Evolutionary conservation across 2,888 invertebrate genomes (phyloP).

Genomic region (Coremacera marginata): DNA sequence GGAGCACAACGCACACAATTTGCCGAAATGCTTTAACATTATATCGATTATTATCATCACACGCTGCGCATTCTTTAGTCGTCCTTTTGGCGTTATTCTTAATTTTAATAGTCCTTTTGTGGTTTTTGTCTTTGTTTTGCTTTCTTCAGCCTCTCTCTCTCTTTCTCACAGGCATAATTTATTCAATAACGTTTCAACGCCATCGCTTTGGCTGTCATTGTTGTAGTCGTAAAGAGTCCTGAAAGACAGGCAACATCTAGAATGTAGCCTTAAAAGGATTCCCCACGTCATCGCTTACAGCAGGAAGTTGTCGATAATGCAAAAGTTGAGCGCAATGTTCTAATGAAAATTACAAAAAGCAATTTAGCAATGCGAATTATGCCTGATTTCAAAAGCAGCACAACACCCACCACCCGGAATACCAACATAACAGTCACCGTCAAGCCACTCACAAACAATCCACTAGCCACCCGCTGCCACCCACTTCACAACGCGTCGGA

Average conservation of each 20-base stretch:
- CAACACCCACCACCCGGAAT: background rate
- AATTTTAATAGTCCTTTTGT: background rate
- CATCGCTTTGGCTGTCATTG: background rate
- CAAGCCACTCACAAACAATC: background rate
- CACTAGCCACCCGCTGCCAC: too few species aligned
- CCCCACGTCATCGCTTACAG: conserved; percentile 2
- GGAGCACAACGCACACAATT: background rate
- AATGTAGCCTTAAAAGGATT: conserved; percentile 1
- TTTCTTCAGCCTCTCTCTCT: background rate
- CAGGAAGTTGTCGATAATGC: conserved; percentile 33
- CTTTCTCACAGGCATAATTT: background rate
- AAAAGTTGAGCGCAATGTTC: conserved; percentile 25
- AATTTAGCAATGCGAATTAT: background rate
- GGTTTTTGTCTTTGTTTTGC: background rate
- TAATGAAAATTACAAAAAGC: conserved; percentile 31
- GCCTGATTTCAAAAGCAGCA: background rate
- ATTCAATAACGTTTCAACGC: conserved; percentile 9
- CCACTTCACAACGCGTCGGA: too few species aligned
- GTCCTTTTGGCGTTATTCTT: background rate
- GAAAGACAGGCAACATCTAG: background rate
- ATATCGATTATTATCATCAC: conserved; percentile 25
- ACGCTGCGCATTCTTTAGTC: conserved; percentile 18
- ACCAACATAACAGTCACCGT: too few species aligned
- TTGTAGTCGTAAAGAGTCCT: background rate
- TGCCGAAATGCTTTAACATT: background rate